Conservation (phyloP, 2,113 vertebrate species). For the Regulus satrapa region DNA sequence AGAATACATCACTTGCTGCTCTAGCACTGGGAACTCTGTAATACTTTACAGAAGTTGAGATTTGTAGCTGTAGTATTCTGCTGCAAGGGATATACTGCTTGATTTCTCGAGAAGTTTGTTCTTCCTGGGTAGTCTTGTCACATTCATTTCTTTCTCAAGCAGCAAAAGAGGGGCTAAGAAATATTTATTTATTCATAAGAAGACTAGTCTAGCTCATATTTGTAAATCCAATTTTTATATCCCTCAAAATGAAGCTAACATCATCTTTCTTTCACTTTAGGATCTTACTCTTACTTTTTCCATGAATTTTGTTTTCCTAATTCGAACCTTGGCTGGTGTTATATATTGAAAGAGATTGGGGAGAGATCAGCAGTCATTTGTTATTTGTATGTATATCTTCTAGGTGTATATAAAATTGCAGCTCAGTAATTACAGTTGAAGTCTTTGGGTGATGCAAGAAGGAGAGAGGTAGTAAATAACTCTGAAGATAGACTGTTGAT, state of each 20-base stretch:
- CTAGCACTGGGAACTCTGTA: not conserved
- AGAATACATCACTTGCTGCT: not conserved
- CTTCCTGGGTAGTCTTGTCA: not conserved
- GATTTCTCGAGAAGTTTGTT: not conserved
- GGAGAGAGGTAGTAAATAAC: not conserved
- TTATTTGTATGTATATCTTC: not conserved
- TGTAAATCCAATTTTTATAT: not conserved
- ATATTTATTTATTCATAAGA: not conserved
- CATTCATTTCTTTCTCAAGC: not conserved
- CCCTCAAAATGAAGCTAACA: not conserved
- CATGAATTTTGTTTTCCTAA: not conserved
- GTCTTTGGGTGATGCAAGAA: not conserved
- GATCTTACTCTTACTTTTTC: not conserved
- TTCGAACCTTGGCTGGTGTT: not conserved
- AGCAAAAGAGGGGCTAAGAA: not conserved
- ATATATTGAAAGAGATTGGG: not conserved
- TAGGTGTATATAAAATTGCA: not conserved
- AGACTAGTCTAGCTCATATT: not conserved
- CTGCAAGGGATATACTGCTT: not conserved
- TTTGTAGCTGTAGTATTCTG: not conserved
- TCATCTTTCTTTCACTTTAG: not conserved
- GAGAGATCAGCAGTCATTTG: not conserved
- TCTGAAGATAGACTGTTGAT: not conserved
- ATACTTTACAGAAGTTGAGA: not conserved
- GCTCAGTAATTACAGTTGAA: too few relatives aligned